Base-by-base conservation (phyloP, 2,797 vertebrate genomes). In the Thunnus albacares region DNA sequence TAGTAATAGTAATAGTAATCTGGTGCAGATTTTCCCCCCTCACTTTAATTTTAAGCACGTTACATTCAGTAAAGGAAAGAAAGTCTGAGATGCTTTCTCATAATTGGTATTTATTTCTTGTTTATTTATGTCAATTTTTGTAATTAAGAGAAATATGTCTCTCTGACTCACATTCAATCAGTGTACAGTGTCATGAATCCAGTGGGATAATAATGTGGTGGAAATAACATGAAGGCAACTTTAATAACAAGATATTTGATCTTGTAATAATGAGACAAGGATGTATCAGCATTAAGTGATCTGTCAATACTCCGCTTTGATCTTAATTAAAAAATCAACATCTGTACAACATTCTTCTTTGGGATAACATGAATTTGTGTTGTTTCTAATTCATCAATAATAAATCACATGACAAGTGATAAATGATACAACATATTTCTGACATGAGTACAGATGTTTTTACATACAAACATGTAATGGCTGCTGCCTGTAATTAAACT, bases 341-440 rank as follows among this genome's bases (percentile, higher is more conserved):
- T 82, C 57, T 77, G 67, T 17, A 26, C 10, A 26, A 35, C 26
- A 33, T 71, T 61, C 47, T 45, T 59, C 64, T 51, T 49, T 15
- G 12, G 30, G 20, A 9, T 56, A 43, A n/a, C 17, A 33, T 26
- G 62, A 18, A 26, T 8, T 8, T 20, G 43, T 45, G 33, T 22
- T 69, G 64, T 45, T 59, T 24, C 3, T 3, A 30, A 30, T 30
- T 30, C 28, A 30, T 30, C 28, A 30, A 30, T n/a, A 18, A 57
- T 52, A 62, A 75, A 75, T 58, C 45, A 53, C 18, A 51, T 2
- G 3, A 52, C 22, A 33, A n/a, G 63, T 33, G 12, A 62, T 26
- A n/a, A 22, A 47, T 61, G 12, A 57, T 11, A 10, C 18, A 45
- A n/a, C 33, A 67, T 26, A 55, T 60, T 74, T 22, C 58, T 7